phyloP scores from a whole-genome alignment of 2,797 vertebrate genomes.

The Hypotaenidia philippensis region DNA sequence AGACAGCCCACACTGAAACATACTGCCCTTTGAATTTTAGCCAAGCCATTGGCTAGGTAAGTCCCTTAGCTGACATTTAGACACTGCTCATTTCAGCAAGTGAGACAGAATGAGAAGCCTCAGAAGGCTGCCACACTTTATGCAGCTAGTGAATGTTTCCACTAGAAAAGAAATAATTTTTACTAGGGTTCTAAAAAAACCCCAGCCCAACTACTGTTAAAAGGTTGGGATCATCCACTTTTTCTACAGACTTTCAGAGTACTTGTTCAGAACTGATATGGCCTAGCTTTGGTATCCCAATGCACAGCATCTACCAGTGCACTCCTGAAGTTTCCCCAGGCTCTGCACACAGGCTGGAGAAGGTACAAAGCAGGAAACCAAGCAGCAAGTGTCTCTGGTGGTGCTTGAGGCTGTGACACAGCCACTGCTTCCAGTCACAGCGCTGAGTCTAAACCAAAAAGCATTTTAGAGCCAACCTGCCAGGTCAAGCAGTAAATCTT shows the following conservation, averaged over 20 bases:
- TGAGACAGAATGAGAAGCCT: background rate
- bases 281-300: background rate
- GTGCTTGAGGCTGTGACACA: rapidly evolving
- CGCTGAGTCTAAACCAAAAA: background rate
- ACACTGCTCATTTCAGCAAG: background rate
- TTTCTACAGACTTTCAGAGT: background rate
- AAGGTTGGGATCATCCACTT: background rate
- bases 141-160: background rate
- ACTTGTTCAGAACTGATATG: background rate
- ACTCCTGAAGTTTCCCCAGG: rapidly evolving
- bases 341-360: background rate
- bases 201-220: rapidly evolving
- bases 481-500: background rate
- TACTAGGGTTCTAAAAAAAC: background rate
- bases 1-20: background rate
- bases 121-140: background rate
- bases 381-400: background rate
- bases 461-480: background rate
- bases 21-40: background rate
- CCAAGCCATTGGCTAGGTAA: background rate
- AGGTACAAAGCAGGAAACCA: background rate
- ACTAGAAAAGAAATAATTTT: background rate
- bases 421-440: too few relatives aligned
- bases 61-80: background rate
- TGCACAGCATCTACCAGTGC: rapidly evolving